Evolutionary conservation across 2,888 invertebrate species (phyloP), one percentile per base, ranked within the genome.

Genomic region (Nemotelus pantherinus): DNA sequence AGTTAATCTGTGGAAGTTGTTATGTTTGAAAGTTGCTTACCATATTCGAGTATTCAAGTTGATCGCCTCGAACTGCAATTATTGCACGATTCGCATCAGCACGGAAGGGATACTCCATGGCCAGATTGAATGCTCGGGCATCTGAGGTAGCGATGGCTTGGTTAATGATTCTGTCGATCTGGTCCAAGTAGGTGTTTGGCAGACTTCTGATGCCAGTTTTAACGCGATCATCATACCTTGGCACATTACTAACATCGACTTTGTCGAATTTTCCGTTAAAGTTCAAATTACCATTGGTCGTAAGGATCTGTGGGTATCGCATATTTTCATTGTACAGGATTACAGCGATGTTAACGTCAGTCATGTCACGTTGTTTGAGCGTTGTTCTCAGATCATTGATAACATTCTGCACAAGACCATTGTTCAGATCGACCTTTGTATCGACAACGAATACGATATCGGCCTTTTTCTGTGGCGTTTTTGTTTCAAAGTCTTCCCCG

Each of bases 391-490:
- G 80, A 39, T 85, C 84, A 2, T 79, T 81, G 7, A 87, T 82
- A 0, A 83, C 81, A 0, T 85, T 84, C 1, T 84, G 82, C 10
- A 87, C 80, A 2, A 87, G 81, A 25, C 79, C 78, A 63, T 74
- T 72, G 6, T 79, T 41, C n/a, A 76, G 25, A 71, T 84, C 83
- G 81, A 88, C 82, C 0, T 89, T 87, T 9, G 86, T 86, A 82
- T 97, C 96, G 7, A 96, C 90, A 1, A 93, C 89, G 77, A 97
- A 89, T 0, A 97, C 88, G 77, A 97, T 89, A 83, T 97, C 97
- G 2, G 95, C 96, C 80, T 94, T 90, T 80, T 93, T 93, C 80
- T 89, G 89, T 0, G 94, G 94, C 45, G 90, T 84, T 82, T 92
- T 92, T 0, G 92, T 88, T 74, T 90, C 90, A 84, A 92, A 93